Evolutionary conservation across 2,113 vertebrate genomes (phyloP), one percentile per base, ranked within the genome.

Genomic region (Grammomys dolichurus): DNA sequence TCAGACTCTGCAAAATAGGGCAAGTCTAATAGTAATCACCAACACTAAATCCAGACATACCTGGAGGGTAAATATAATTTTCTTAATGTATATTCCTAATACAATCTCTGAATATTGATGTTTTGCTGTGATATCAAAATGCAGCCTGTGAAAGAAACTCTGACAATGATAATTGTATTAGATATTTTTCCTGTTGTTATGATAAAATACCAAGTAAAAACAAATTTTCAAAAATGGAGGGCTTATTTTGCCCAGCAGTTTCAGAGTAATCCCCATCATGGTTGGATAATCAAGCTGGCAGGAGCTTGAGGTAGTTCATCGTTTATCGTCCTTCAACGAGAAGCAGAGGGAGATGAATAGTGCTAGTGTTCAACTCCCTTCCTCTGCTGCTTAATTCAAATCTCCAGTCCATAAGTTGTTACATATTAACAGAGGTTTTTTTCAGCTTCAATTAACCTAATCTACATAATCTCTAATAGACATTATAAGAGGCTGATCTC

Each of bases 271-370:
- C 26, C 40, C n/a, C 17, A 19, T 69, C 31, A 69, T 17, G 8
- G 24, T 43, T 40, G 26, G 13, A 31, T 24, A 46, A 11, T 20
- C 43, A 36, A 48, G 5, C 2, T 33, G 4, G 19, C 9, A 22
- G 17, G 5, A 22, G 36, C 40, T 13, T 86, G 28, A 69, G 40
- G 2, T 19, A 48, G 60, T 33, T 67, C 40, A 33, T 67, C 9
- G 19, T 0, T 5, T 36, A 33, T 2, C 58, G 22, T 1, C 5
- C 28, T 22, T 43, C 5, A 7, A 48, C 28, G 6, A 10, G 43
- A 86, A 67, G 40, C 28, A 69, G 43, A 86, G 43, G 43, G 28
- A 33, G 84, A 85, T 11, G 43, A 48, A 33, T 36, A 7, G 22
- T 31, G 28, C 1, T 11, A 22, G 10, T 13, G 60, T 22, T 48